phyloP scores from a whole-genome alignment of 2,888 invertebrate species.

The Molorchus minor region DNA sequence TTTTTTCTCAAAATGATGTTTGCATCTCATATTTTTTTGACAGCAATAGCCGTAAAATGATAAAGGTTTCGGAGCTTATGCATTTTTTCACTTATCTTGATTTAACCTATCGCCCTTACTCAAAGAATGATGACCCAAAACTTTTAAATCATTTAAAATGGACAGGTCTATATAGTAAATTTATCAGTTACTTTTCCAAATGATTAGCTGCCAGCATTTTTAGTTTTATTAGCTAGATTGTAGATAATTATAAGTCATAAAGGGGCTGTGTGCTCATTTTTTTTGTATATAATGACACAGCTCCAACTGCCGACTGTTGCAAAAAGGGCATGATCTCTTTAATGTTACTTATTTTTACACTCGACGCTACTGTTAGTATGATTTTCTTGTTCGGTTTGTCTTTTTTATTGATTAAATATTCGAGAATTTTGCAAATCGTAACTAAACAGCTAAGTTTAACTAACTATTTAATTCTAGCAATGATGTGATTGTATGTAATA shows the following conservation, averaged over 20 bases:
- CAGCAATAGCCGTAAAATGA: no score
- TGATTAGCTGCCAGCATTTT: conserved; percentile 20
- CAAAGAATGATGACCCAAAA: no score
- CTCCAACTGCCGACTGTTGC: conserved; percentile 52
- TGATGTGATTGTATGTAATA: conserved; percentile 62
- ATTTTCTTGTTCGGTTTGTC: conserved; percentile 30
- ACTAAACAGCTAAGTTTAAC: conserved; percentile 47
- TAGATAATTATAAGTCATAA: conserved; percentile 46
- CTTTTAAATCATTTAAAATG: no score
- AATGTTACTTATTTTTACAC: conserved; percentile 52
- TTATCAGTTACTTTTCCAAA: no score
- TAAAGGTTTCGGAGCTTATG: no score
- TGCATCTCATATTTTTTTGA: no score
- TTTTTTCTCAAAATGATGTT: no score
- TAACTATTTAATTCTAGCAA: conserved; percentile 58
- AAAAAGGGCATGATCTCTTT: conserved; percentile 57
- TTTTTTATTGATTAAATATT: conserved; percentile 29
- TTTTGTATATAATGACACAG: conserved; percentile 51
- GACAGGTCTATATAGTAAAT: no score
- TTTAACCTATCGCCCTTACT: no score
- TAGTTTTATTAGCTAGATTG: conserved; percentile 36
- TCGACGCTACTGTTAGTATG: conserved; percentile 31
- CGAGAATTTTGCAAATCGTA: conserved; percentile 32
- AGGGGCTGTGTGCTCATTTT: conserved; percentile 48
- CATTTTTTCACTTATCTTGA: no score